These are phyloP conservation scores for Cantharis rustica DNA, from an alignment of 2,888 invertebrate genomes.

Conservation along the genomic window DNA sequence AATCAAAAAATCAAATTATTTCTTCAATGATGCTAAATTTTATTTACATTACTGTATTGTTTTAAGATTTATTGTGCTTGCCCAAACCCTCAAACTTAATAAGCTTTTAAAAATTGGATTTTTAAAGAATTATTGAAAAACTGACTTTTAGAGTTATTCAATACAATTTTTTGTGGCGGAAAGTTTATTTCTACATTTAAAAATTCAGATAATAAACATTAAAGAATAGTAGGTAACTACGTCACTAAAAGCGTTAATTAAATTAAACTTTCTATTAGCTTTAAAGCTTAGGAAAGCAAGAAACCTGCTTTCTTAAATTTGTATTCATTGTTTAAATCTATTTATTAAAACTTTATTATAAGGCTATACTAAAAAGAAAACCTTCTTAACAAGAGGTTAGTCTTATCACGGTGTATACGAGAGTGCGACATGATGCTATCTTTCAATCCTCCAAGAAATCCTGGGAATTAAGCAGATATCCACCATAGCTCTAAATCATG, in stretches of 20 bases:
- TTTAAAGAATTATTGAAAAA: too few relatives aligned
- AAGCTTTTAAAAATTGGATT: too few relatives aligned
- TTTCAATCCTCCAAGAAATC: constrained; percentile 42
- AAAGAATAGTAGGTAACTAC: neutral
- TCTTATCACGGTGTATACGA: constrained; percentile 7
- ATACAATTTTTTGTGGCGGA: too few relatives aligned
- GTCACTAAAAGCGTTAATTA: neutral
- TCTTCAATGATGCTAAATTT: too few relatives aligned
- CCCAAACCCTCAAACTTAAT: too few relatives aligned
- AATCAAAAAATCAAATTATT: too few relatives aligned
- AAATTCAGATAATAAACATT: neutral
- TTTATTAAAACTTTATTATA: neutral
- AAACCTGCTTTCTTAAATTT: neutral
- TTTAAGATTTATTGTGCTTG: too few relatives aligned
- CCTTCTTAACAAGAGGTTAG: neutral
- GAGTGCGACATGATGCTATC: constrained; percentile 15
- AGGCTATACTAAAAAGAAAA: neutral
- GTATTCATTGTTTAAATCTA: neutral
- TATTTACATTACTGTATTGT: too few relatives aligned
- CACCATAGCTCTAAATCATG: constrained; percentile 46
- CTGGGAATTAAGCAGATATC: constrained; percentile 48
- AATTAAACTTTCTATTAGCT: neutral
- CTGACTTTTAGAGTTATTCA: too few relatives aligned
- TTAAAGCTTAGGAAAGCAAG: neutral
- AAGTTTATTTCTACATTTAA: too few relatives aligned